Conservation (phyloP, 2,888 invertebrate species). For the Ptychoptera albimana region DNA sequence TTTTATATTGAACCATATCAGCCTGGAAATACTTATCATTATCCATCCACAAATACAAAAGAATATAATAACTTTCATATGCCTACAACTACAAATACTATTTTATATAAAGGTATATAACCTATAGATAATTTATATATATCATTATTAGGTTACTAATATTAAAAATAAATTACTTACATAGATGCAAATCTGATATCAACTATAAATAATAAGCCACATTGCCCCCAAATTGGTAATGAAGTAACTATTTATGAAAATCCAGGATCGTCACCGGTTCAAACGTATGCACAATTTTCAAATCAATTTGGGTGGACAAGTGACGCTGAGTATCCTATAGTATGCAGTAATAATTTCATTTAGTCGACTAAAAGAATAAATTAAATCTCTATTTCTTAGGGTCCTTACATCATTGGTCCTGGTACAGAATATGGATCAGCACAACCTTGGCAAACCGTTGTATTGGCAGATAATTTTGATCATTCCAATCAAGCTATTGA, state of each 20-base stretch:
- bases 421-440: no score
- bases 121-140: neutral
- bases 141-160: neutral
- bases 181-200: slow-evolving; percentile 24
- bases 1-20: slow-evolving; percentile 9
- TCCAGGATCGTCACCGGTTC: slow-evolving; percentile 1
- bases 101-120: slow-evolving; percentile 9
- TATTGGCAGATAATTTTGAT: no score
- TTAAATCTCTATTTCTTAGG: no score
- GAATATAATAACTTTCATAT: slow-evolving; percentile 6
- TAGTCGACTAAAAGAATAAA: no score
- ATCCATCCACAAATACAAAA: slow-evolving; percentile 6
- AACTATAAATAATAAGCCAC: slow-evolving; percentile 17
- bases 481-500: no score
- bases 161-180: neutral
- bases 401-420: no score
- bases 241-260: slow-evolving; percentile 8
- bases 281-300: neutral
- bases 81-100: slow-evolving; percentile 9
- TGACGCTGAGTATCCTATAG: no score
- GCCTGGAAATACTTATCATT: slow-evolving; percentile 6
- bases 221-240: slow-evolving; percentile 12
- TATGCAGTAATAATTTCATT: no score
- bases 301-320: neutral
- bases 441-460: no score